Conservation (phyloP, 1,140 invertebrate species). For the Polypedilum pembai region DNA sequence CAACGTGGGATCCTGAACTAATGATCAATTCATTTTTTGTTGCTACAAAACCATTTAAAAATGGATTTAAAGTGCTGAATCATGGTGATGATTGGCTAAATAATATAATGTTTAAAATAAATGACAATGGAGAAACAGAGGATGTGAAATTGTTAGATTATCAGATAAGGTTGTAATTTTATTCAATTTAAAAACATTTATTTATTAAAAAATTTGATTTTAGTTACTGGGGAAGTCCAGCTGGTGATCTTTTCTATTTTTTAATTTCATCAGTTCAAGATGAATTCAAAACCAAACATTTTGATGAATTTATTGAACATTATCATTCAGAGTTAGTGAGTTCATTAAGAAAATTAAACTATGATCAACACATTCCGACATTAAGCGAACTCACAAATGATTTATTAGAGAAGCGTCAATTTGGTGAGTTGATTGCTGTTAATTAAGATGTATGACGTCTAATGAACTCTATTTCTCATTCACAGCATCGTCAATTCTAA, state of each 20-base stretch:
- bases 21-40: too few species aligned
- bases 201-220: too few species aligned
- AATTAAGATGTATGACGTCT: background rate
- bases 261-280: background rate
- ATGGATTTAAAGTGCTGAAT: too few species aligned
- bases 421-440: background rate
- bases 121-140: conserved; percentile 44
- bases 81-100: conserved; percentile 59
- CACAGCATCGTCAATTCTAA: background rate
- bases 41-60: too few species aligned
- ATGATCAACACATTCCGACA: background rate
- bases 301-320: background rate
- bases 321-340: background rate
- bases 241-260: background rate
- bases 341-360: background rate
- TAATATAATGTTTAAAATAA: conserved; percentile 57
- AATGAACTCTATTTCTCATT: background rate
- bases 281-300: background rate
- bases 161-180: background rate
- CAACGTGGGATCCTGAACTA: too few species aligned
- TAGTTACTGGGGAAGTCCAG: background rate
- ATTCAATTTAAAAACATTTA: too few species aligned
- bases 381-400: background rate
- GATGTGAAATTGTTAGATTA: background rate
- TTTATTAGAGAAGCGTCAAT: background rate